Conservation (phyloP, 2,113 vertebrate species). For the Brachyhypopomus gauderio region DNA sequence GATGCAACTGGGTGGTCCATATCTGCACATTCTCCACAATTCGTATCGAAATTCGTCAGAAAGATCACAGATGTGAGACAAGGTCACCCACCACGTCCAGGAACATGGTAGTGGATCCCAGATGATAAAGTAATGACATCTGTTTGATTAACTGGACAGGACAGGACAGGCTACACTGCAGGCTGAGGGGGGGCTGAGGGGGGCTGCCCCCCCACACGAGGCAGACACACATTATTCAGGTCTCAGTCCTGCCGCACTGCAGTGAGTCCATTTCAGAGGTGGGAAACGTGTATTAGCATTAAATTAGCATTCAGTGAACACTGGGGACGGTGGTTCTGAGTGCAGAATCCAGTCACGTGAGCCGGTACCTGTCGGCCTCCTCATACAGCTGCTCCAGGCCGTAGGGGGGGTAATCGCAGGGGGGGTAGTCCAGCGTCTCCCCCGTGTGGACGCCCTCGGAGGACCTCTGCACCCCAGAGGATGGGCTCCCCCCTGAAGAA, state of each 20-base stretch:
- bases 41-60: too few species aligned
- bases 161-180: too few species aligned
- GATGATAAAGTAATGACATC: not conserved
- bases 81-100: too few species aligned
- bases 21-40: too few species aligned
- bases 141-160: not conserved
- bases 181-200: too few species aligned
- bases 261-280: not conserved
- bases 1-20: too few species aligned
- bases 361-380: slow-evolving; percentile 81
- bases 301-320: not conserved
- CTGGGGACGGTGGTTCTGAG: not conserved
- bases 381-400: slow-evolving; percentile 89
- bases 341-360: too few species aligned
- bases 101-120: not conserved
- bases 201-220: too few species aligned
- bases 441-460: slow-evolving; percentile 77
- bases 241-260: not conserved
- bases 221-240: not conserved
- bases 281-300: not conserved
- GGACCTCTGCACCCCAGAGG: slow-evolving; percentile 70
- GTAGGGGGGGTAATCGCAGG: slow-evolving; percentile 82
- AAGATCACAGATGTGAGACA: too few species aligned
- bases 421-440: slow-evolving; percentile 78
- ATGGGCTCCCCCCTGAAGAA: slow-evolving; percentile 45